A percentile compares a stretch with the other conserved stretches of the same genome.
phyloP scores from a whole-genome alignment of 1,140 invertebrate species.

The Piezodorus guildinii region DNA sequence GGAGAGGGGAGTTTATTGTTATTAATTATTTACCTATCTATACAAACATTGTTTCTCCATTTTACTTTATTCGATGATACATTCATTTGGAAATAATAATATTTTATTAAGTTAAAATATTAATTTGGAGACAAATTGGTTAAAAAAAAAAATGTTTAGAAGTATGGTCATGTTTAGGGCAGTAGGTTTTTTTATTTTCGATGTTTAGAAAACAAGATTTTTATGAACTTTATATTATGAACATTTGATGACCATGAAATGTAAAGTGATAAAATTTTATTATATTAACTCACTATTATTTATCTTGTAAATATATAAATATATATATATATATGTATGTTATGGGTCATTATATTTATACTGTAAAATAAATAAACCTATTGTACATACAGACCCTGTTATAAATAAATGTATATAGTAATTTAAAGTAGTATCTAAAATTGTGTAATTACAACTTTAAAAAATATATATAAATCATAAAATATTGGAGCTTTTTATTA shows the following conservation, averaged over 20 bases:
- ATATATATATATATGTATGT: not conserved
- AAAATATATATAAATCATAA: conserved; percentile 6
- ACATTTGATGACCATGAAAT: not conserved
- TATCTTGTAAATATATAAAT: conserved; percentile 9
- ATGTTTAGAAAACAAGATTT: not conserved
- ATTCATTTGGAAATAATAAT: no score
- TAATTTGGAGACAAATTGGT: no score
- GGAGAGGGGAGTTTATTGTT: no score
- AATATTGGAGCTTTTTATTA: conserved; percentile 12
- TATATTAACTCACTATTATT: not conserved
- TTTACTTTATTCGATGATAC: no score
- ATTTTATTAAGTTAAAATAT: no score
- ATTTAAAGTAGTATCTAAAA: conserved; percentile 9
- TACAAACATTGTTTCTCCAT: no score
- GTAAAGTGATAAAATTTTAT: no score
- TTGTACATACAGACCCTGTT: not conserved
- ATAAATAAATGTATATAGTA: conserved; percentile 13
- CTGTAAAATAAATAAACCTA: conserved; percentile 3
- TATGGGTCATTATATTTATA: conserved; percentile 10
- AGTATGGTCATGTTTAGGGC: not conserved
- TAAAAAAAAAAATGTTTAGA: no score
- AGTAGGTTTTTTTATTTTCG: not conserved
- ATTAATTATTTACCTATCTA: no score
- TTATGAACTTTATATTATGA: not conserved
- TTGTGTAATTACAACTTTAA: conserved; percentile 5